Conservation (phyloP, 2,113 vertebrate species). For the Labeo catla region DNA sequence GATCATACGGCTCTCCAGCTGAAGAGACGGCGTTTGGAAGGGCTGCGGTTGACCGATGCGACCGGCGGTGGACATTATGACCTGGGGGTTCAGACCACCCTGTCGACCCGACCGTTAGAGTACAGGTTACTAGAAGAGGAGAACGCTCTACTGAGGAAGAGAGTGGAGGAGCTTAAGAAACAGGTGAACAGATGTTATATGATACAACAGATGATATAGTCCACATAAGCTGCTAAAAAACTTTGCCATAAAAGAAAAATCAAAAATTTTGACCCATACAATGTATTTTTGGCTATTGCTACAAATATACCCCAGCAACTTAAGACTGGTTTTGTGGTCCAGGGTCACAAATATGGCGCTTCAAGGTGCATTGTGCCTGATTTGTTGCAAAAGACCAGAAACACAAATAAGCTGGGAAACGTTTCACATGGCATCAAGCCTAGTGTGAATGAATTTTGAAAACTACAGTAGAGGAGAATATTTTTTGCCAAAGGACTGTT, state of each 20-base stretch:
- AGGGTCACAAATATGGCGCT: neutral
- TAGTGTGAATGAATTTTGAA: neutral
- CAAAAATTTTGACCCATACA: no score
- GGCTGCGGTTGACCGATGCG: conserved; percentile 73
- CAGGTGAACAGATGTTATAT: conserved; percentile 67
- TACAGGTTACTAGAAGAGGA: conserved; percentile 94
- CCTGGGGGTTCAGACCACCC: conserved; percentile 83
- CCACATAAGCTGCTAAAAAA: no score
- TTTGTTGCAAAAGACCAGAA: neutral
- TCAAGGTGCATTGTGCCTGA: neutral
- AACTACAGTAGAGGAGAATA: neutral
- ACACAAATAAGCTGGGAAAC: neutral
- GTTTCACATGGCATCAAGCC: no score
- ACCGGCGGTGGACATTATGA: conserved; percentile 86
- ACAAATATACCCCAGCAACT: no score
- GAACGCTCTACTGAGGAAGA: conserved; percentile 88
- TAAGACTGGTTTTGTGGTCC: no score
- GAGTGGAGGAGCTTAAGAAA: conserved; percentile 95
- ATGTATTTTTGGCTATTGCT: no score
- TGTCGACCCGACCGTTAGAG: conserved; percentile 81
- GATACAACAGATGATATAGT: no score
- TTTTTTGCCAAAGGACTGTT: neutral
- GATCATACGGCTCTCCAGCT: conserved; percentile 87
- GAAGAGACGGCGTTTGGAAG: conserved; percentile 86
- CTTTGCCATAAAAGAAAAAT: no score